These are phyloP conservation scores for Chaenodraco wilsoni DNA, from an alignment of 2,797 vertebrate species.

Conservation along the genomic window DNA sequence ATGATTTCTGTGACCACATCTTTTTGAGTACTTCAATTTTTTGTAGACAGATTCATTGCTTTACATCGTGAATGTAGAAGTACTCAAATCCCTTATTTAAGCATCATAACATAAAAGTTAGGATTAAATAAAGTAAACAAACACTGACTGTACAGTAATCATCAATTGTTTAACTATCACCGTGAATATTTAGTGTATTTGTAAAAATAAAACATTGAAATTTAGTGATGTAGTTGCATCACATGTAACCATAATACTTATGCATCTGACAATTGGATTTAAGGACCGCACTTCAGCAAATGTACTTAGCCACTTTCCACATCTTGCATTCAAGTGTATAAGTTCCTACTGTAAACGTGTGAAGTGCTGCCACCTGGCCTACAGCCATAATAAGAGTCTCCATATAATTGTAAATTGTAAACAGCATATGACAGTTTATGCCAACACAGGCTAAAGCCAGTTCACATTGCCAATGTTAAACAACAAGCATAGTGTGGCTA, in stretches of 20 bases:
- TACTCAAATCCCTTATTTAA: neutral
- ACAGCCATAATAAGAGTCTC: slow-evolving; percentile 35
- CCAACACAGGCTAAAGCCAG: slow-evolving; percentile 9
- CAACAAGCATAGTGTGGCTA: slow-evolving; percentile 24
- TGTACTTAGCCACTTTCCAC: neutral
- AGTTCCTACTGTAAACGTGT: slow-evolving; percentile 13
- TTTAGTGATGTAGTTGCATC: neutral
- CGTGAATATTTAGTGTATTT: neutral
- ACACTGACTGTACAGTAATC: neutral
- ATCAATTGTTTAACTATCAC: neutral
- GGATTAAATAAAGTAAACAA: too few relatives aligned
- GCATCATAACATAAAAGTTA: neutral
- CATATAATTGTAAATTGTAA: slow-evolving; percentile 46
- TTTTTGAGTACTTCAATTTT: too few relatives aligned
- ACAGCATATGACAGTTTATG: slow-evolving; percentile 20
- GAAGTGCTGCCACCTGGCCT: slow-evolving; percentile 40
- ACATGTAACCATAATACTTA: neutral
- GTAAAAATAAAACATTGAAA: neutral
- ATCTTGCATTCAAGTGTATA: neutral
- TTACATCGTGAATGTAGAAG: neutral
- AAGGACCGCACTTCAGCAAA: neutral
- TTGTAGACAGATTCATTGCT: neutral
- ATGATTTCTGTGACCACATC: neutral
- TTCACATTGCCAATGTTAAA: slow-evolving; percentile 47
- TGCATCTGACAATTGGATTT: neutral